Percentiles rank a stretch among this genome's conserved stretches.
Evolutionary conservation across 2,113 vertebrate genomes (phyloP).

Genomic region (Mormoops blainvillei): DNA sequence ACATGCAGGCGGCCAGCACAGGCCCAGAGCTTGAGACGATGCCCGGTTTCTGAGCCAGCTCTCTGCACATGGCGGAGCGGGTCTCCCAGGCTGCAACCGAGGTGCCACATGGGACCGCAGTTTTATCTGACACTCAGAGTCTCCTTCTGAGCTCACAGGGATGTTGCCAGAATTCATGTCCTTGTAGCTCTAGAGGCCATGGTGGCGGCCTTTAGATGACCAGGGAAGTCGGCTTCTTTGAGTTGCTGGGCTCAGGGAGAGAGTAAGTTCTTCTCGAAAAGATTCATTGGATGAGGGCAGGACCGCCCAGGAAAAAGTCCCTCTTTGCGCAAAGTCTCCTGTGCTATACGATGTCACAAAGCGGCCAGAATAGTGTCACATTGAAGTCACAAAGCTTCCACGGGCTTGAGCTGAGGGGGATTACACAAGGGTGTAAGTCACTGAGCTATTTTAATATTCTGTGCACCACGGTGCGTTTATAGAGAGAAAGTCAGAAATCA

Average conservation of each 20-base stretch:
- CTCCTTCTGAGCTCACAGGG: background rate
- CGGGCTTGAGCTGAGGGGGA: rapidly evolving
- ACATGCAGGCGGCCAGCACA: background rate
- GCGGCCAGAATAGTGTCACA: rapidly evolving
- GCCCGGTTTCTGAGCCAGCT: background rate
- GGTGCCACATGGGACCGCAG: rapidly evolving
- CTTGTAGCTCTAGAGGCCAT: too few relatives aligned
- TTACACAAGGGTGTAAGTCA: background rate
- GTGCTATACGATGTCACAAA: rapidly evolving
- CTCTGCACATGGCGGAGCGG: background rate
- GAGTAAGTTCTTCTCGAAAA: background rate
- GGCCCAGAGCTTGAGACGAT: background rate
- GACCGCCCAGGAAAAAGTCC: background rate
- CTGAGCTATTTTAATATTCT: background rate
- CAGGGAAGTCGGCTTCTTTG: background rate
- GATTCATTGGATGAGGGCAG: rapidly evolving
- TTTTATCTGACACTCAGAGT: background rate
- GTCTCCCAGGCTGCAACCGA: background rate
- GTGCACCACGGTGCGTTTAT: background rate
- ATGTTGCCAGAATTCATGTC: too few relatives aligned
- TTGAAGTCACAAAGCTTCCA: background rate
- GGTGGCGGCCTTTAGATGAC: background rate
- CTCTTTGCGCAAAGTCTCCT: too few relatives aligned
- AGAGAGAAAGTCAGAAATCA: background rate
- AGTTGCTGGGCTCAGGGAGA: background rate